Base-by-base conservation (phyloP, 2,888 invertebrate species). In the Rugalucina vietnamica region DNA sequence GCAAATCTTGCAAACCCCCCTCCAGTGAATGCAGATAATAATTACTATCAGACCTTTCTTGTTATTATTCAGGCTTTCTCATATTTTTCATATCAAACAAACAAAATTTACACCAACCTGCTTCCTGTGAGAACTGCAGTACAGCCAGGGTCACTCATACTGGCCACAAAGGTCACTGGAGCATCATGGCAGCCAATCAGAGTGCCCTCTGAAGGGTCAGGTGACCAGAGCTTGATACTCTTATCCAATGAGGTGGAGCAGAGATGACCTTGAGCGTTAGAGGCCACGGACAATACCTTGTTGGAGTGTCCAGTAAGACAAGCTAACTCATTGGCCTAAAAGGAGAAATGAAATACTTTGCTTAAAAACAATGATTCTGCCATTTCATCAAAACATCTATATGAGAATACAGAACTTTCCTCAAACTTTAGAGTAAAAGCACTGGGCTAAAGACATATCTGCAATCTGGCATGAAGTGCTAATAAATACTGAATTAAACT, bases 251-350 rank as follows among this genome's bases (percentile, higher is more conserved):
- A 91, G 57, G 90, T 90, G n/a, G 93, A 91, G 79, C 91, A 91
- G 57, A 94, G 80, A 34, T 88, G 86, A 50, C 92, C 92, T 57
- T 90, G 82, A 29, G 81, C 87, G 72, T 91, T 89, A 10, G 90
- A 83, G 4, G 91, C 92, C 75, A 94, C 91, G 1, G 93, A 88
- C 14, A 93, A 77, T 10, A 95, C 94, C 60, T 91, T 88, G 82
- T 93, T 93, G 34, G 92, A 91, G 85, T 95, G 94, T 27, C 94
- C 94, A 21, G 90, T 91, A 79, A 94, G 81, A 84, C 89, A 90
- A n/a, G 92, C 91, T 76, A 93, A 81, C 74, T 93, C 91, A 85
- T 93, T 91, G 32, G 93, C 93, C 94, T 94, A 81, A 73, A 74
- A 79, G 24, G 34, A 43, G 21, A 54, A 21, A 54, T n/a, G 12